Percentiles rank a stretch among this genome's conserved stretches.
phyloP scores from a whole-genome alignment of 2,888 invertebrate genomes.

The Eilema griseolum region DNA sequence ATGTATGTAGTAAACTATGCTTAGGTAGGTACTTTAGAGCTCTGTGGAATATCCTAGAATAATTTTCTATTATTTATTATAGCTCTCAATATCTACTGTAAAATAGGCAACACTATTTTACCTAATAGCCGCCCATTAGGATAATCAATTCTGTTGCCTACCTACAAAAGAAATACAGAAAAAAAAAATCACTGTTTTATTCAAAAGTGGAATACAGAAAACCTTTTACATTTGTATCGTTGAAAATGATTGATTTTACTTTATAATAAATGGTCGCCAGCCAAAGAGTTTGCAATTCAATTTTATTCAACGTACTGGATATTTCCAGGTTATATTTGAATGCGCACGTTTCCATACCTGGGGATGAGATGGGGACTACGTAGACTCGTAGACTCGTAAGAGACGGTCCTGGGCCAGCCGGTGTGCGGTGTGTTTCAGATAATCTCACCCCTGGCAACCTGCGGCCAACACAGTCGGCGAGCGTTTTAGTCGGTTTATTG shows the following conservation, averaged over 20 bases:
- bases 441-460: too few species aligned
- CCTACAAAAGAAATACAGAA: background rate
- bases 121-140: background rate
- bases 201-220: slow-evolving; percentile 20
- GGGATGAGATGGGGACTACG: too few species aligned
- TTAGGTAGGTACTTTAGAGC: too few species aligned
- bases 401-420: too few species aligned
- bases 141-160: background rate
- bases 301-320: slow-evolving; percentile 17
- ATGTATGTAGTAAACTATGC: too few species aligned
- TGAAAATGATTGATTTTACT: slow-evolving; percentile 39
- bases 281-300: slow-evolving; percentile 45
- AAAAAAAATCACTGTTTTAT: slow-evolving; percentile 31
- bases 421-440: too few species aligned
- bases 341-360: too few species aligned
- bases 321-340: slow-evolving; percentile 50
- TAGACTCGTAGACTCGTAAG: too few species aligned
- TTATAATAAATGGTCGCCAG: slow-evolving; percentile 37
- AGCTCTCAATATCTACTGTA: background rate
- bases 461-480: too few species aligned
- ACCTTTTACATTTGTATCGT: slow-evolving; percentile 20
- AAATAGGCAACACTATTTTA: background rate
- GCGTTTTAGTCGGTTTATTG: too few species aligned
- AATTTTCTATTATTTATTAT: too few species aligned
- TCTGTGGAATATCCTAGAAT: too few species aligned